Conservation (phyloP, 1,140 invertebrate species). For the Oreohelix idahoensis region DNA sequence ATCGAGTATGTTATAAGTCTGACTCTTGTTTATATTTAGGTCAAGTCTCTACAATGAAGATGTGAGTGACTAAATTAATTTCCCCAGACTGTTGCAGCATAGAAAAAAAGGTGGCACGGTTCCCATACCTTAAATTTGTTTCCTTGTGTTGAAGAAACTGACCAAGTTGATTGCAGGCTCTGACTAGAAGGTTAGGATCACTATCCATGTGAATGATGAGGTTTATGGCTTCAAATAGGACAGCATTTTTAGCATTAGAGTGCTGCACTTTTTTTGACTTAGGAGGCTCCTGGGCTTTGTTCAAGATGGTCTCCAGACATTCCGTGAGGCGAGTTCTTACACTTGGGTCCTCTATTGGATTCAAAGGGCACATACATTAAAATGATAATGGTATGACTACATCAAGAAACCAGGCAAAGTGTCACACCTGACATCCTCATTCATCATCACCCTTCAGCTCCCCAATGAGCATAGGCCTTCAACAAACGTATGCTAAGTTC, state of each 20-base stretch:
- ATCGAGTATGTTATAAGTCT: too few species aligned
- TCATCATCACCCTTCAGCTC: too few species aligned
- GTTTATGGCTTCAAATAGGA: slow-evolving; percentile 99
- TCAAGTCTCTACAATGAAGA: too few species aligned
- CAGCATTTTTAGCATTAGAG: slow-evolving; percentile 99
- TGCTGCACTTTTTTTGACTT: slow-evolving; percentile 99
- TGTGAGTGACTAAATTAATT: too few species aligned
- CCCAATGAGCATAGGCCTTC: too few species aligned
- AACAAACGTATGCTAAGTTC: too few species aligned
- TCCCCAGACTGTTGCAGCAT: too few species aligned
- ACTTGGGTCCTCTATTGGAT: slow-evolving; percentile 88
- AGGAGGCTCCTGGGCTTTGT: slow-evolving; percentile 99
- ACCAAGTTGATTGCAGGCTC: slow-evolving; percentile 98
- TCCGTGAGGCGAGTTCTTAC: slow-evolving; percentile 95
- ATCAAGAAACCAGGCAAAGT: too few species aligned
- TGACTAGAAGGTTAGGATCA: slow-evolving; percentile 96
- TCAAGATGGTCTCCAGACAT: slow-evolving; percentile 99
- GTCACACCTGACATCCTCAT: too few species aligned
- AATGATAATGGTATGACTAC: too few species aligned
- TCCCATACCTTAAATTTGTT: slow-evolving; percentile 88
- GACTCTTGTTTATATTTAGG: too few species aligned
- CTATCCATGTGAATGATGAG: slow-evolving; percentile 99
- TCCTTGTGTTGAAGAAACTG: slow-evolving; percentile 99
- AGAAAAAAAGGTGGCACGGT: neutral
- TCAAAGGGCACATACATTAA: neutral